These are phyloP conservation scores for Trinectes maculatus DNA, from an alignment of 2,113 vertebrate species.

Conservation along the genomic window DNA sequence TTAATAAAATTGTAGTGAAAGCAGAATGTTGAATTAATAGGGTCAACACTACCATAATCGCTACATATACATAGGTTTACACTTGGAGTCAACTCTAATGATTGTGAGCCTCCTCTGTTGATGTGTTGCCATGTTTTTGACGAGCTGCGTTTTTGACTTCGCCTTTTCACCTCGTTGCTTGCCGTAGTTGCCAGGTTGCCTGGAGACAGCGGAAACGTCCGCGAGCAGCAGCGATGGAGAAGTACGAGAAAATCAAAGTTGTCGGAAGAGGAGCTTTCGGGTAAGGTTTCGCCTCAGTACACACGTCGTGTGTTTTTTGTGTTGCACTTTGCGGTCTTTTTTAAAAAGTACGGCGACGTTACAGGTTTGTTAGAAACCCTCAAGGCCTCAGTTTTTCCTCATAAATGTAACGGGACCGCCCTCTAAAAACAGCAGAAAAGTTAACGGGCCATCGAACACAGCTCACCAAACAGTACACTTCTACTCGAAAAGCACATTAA, in stretches of 20 bases:
- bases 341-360: neutral
- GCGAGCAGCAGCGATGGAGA: slow-evolving; percentile 85
- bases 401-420: slow-evolving; percentile 23
- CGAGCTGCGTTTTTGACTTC: neutral
- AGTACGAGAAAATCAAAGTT: slow-evolving; percentile 97
- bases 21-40: too few relatives aligned
- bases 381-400: neutral
- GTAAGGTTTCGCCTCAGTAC: too few relatives aligned
- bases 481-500: neutral
- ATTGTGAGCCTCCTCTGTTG: too few relatives aligned
- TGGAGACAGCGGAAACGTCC: slow-evolving; percentile 78
- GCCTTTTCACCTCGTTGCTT: slow-evolving; percentile 58
- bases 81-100: too few relatives aligned
- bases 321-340: neutral
- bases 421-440: neutral
- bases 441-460: neutral
- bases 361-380: neutral
- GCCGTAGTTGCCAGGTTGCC: slow-evolving; percentile 79
- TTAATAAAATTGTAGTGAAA: too few relatives aligned
- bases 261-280: slow-evolving; percentile 97
- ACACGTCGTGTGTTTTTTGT: neutral
- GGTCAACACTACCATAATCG: too few relatives aligned
- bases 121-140: too few relatives aligned
- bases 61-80: too few relatives aligned
- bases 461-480: neutral